Evolutionary conservation across 2,113 vertebrate genomes (phyloP).

Genomic region (Trochalopteron elliotii): DNA sequence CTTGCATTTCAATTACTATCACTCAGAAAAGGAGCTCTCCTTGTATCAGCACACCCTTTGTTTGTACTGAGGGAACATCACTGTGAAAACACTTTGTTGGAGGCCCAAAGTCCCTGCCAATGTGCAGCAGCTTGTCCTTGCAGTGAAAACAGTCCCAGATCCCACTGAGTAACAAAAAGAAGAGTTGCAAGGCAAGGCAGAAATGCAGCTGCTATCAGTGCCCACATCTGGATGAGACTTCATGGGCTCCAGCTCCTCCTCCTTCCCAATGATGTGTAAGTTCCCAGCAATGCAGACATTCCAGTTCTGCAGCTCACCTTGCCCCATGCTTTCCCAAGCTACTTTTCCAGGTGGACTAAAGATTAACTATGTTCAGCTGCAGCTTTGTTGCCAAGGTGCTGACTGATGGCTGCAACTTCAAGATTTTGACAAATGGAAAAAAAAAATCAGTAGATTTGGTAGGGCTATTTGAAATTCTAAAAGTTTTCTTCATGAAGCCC

Average conservation of each 20-base stretch:
- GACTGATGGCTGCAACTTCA: neutral
- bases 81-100: neutral
- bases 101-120: neutral
- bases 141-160: neutral
- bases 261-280: neutral
- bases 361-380: neutral
- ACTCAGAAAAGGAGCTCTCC: neutral
- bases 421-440: neutral
- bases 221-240: neutral
- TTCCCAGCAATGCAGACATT: neutral
- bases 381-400: neutral
- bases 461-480: neutral
- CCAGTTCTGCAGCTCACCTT: neutral
- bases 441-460: neutral
- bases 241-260: neutral
- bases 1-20: neutral
- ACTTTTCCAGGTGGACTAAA: neutral
- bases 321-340: neutral
- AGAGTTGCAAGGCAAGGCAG: neutral
- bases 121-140: neutral
- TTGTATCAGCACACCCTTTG: neutral
- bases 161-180: neutral
- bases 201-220: neutral
- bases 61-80: neutral
- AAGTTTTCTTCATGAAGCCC: neutral